Percentiles rank a stretch among this genome's conserved stretches.
Conservation (phyloP, 2,888 invertebrate genomes). For the Oligia latruncula region DNA sequence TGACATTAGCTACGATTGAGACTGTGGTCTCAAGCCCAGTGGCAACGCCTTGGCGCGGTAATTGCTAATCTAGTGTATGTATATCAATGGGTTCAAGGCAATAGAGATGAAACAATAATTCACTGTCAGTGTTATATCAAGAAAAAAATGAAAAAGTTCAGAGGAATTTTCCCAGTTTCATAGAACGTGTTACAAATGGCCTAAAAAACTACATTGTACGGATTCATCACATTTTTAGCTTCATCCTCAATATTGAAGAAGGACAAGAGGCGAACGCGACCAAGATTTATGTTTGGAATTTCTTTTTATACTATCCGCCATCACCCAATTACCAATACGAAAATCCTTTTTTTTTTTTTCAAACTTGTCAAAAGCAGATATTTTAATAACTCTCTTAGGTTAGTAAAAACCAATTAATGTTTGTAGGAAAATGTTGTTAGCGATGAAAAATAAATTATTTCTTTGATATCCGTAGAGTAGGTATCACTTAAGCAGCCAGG, state of each 20-base stretch:
- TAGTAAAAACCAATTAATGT: constrained; percentile 60
- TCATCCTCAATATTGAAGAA: constrained; percentile 37
- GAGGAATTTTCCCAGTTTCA: constrained; percentile 21
- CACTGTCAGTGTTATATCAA: constrained; percentile 8
- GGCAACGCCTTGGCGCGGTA: too few relatives aligned
- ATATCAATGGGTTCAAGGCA: too few relatives aligned
- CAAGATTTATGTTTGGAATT: constrained; percentile 50
- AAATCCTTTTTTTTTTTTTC: constrained; percentile 47
- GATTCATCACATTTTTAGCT: constrained; percentile 41
- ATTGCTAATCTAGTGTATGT: too few relatives aligned
- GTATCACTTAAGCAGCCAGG: constrained; percentile 61
- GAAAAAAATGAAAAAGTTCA: constrained; percentile 5
- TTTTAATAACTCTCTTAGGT: constrained; percentile 65
- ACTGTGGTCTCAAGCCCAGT: too few relatives aligned
- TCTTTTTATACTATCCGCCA: constrained; percentile 32
- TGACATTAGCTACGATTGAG: too few relatives aligned
- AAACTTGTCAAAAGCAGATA: constrained; percentile 65
- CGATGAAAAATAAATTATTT: constrained; percentile 55
- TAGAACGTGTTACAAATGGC: constrained; percentile 36
- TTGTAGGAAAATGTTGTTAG: constrained; percentile 41
- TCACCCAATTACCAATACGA: constrained; percentile 55
- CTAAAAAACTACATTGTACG: constrained; percentile 32
- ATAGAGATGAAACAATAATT: constrained; percentile 8
- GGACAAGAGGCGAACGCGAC: constrained; percentile 33
- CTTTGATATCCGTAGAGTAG: constrained; percentile 45